These are phyloP conservation scores for Rousettus leschenaultii DNA, from an alignment of 2,113 vertebrate species.

Conservation along the genomic window DNA sequence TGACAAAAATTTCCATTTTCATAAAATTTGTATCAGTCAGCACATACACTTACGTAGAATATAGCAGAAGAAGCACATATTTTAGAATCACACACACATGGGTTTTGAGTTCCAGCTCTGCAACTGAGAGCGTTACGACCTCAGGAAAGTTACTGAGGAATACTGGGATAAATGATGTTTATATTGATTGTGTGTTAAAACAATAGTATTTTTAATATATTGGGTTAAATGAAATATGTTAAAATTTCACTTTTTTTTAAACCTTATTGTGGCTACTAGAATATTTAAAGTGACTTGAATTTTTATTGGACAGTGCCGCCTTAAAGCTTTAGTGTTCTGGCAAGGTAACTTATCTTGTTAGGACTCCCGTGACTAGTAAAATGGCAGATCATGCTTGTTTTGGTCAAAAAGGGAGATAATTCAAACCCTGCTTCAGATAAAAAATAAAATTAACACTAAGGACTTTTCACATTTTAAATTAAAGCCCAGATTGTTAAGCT, in stretches of 20 bases:
- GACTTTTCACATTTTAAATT: conserved; percentile 11
- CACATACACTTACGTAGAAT: conserved; percentile 36
- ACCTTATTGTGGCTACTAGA: not conserved
- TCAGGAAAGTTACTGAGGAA: conserved; percentile 35
- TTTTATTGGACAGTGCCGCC: not conserved
- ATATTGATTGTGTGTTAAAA: not conserved
- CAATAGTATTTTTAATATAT: not conserved
- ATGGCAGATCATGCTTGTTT: not conserved
- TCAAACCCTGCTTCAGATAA: not conserved
- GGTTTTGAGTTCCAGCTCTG: not conserved
- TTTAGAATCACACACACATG: conserved; percentile 1
- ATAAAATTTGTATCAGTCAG: conserved; percentile 45
- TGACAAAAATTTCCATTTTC: conserved; percentile 55
- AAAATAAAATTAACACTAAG: not conserved
- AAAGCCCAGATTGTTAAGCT: conserved; percentile 5
- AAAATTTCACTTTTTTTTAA: not conserved
- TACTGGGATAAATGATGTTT: not conserved
- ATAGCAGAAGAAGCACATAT: not conserved
- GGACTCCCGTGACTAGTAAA: not conserved
- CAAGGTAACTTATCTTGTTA: not conserved
- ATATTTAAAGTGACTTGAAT: conserved; percentile 12
- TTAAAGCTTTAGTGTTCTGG: not conserved
- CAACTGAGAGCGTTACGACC: not conserved
- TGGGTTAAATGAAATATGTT: not conserved
- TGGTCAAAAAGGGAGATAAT: not conserved